A percentile compares a stretch with the other conserved stretches of the same genome.
Conservation (phyloP, 2,888 invertebrate species). For the Zaprionus obscuricornis region DNA sequence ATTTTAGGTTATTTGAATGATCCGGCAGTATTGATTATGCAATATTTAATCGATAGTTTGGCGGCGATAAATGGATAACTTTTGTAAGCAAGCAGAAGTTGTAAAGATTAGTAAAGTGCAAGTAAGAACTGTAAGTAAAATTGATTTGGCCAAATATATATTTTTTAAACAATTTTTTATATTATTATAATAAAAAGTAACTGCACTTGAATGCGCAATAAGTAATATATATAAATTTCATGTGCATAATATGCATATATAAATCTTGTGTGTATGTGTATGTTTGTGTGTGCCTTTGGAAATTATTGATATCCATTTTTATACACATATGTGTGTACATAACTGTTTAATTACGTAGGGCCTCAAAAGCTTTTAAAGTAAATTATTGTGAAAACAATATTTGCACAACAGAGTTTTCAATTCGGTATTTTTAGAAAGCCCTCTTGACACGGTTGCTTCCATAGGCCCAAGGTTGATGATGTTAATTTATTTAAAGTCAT, state of each 20-base stretch:
- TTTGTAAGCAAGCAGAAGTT: neutral
- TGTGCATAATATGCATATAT: too few relatives aligned
- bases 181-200: too few relatives aligned
- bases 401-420: slow-evolving; percentile 14
- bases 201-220: too few relatives aligned
- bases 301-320: too few relatives aligned
- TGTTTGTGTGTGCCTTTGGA: too few relatives aligned
- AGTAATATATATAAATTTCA: too few relatives aligned
- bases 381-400: slow-evolving; percentile 2
- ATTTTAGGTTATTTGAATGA: neutral
- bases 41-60: slow-evolving; percentile 13
- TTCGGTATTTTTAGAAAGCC: slow-evolving; percentile 43
- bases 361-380: too few relatives aligned
- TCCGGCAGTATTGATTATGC: neutral
- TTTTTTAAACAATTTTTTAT: slow-evolving; percentile 9
- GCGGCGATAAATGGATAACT: slow-evolving; percentile 6
- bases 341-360: too few relatives aligned
- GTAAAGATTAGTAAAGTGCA: too few relatives aligned
- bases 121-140: too few relatives aligned
- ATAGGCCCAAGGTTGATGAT: slow-evolving; percentile 36
- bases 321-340: too few relatives aligned
- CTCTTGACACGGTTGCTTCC: slow-evolving; percentile 28
- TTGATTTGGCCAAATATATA: neutral
- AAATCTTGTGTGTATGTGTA: too few relatives aligned
- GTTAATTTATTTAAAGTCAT: slow-evolving; percentile 34